Percentiles rank a stretch among this genome's conserved stretches.
Evolutionary conservation across 2,797 vertebrate species (phyloP).

Genomic region (Petrocephalus schoutedeni): DNA sequence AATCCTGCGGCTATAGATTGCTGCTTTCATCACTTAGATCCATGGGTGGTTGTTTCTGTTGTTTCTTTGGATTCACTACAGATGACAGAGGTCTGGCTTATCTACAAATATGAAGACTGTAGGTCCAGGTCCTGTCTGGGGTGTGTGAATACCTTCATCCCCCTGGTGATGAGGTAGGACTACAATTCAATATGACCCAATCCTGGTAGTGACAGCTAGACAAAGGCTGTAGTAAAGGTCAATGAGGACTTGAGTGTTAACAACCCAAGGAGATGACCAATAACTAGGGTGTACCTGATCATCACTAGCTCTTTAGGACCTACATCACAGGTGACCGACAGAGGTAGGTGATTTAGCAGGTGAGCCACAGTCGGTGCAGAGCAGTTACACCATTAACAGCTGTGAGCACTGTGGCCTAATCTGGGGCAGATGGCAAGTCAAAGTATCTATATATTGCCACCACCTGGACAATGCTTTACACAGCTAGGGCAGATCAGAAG

Average conservation of each 20-base stretch:
- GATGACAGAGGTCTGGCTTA: background rate
- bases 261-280: background rate
- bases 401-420: background rate
- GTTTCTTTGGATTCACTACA: background rate
- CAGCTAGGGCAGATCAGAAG: background rate
- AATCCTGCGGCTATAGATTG: background rate
- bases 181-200: background rate
- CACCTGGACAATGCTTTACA: background rate
- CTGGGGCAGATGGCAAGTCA: background rate
- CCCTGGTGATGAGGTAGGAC: background rate
- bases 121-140: background rate
- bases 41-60: background rate
- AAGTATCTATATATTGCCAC: background rate
- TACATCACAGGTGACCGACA: background rate
- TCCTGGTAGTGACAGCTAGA: background rate
- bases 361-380: background rate
- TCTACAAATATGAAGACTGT: slow-evolving; percentile 13
- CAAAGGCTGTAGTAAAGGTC: background rate
- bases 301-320: background rate
- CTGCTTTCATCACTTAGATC: background rate
- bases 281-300: background rate
- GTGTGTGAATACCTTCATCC: background rate
- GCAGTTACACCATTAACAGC: background rate
- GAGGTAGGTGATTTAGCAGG: background rate
- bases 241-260: background rate